These are phyloP conservation scores for Oryzias celebensis DNA, from an alignment of 2,113 vertebrate genomes.

Conservation along the genomic window DNA sequence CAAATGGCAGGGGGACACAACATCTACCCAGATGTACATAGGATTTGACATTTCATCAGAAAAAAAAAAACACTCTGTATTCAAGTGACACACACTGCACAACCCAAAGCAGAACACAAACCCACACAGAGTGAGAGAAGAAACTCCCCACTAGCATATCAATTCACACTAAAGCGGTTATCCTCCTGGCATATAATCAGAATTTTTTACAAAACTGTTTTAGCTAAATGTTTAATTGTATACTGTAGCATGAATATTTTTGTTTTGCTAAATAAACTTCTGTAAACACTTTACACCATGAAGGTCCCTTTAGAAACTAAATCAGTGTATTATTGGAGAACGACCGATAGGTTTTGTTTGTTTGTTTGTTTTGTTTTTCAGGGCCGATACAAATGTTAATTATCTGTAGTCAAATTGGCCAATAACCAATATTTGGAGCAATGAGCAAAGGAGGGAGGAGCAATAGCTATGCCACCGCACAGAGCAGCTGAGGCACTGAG, in stretches of 20 bases:
- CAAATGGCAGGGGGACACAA: slow-evolving; percentile 17
- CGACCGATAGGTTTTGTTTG: no score
- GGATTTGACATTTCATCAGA: slow-evolving; percentile 36
- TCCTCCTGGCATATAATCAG: background rate
- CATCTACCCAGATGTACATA: slow-evolving; percentile 10
- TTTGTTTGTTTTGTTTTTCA: no score
- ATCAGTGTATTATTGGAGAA: no score
- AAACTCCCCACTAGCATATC: slow-evolving; percentile 29
- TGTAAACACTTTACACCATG: background rate
- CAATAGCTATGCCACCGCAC: no score
- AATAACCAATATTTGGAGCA: no score
- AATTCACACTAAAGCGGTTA: slow-evolving; percentile 9
- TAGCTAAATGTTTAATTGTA: no score
- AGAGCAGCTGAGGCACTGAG: no score
- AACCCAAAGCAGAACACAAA: slow-evolving; percentile 16
- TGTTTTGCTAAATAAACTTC: background rate
- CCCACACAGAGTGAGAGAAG: slow-evolving; percentile 17
- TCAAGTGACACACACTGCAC: slow-evolving; percentile 39
- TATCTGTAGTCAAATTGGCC: no score
- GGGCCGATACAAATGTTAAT: no score
- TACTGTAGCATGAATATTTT: no score
- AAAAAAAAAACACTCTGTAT: slow-evolving; percentile 38
- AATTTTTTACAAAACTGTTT: background rate
- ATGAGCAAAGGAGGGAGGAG: no score
- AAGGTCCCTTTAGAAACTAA: background rate